Conservation (phyloP, 2,113 vertebrate species). For the Marmota flaviventris region DNA sequence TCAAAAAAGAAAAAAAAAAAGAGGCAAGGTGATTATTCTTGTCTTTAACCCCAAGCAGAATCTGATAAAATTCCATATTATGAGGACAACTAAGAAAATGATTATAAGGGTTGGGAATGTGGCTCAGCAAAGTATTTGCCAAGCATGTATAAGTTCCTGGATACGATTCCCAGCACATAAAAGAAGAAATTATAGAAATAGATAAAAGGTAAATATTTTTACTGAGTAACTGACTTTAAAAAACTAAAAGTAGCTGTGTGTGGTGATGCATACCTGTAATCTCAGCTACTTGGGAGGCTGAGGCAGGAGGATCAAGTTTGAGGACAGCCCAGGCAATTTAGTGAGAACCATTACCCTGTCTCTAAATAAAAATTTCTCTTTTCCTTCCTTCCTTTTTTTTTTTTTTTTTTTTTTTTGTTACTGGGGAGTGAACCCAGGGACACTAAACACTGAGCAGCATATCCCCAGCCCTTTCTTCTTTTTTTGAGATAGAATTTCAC, state of each 20-base stretch:
- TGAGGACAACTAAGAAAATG: not conserved
- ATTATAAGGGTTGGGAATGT: not conserved
- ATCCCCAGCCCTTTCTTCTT: not conserved
- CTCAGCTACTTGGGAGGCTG: not conserved
- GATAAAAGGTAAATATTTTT: not conserved
- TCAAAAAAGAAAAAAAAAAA: not conserved
- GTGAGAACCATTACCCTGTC: no score
- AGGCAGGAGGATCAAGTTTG: not conserved
- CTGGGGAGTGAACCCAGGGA: not conserved
- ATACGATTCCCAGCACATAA: not conserved
- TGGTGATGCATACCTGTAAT: not conserved
- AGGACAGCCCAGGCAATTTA: not conserved
- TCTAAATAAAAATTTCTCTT: not conserved
- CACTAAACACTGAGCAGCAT: not conserved
- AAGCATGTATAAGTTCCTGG: not conserved
- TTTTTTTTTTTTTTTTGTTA: no score
- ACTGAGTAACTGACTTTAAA: not conserved
- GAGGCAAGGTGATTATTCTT: not conserved
- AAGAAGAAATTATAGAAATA: not conserved
- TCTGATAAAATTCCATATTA: conserved; percentile 26
- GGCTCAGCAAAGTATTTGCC: not conserved
- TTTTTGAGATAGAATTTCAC: no score
- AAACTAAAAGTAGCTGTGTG: not conserved
- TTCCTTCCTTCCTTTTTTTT: no score
- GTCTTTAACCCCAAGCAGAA: not conserved